These are phyloP conservation scores for Crepidodera aurea DNA, from an alignment of 2,888 invertebrate genomes.

Conservation along the genomic window DNA sequence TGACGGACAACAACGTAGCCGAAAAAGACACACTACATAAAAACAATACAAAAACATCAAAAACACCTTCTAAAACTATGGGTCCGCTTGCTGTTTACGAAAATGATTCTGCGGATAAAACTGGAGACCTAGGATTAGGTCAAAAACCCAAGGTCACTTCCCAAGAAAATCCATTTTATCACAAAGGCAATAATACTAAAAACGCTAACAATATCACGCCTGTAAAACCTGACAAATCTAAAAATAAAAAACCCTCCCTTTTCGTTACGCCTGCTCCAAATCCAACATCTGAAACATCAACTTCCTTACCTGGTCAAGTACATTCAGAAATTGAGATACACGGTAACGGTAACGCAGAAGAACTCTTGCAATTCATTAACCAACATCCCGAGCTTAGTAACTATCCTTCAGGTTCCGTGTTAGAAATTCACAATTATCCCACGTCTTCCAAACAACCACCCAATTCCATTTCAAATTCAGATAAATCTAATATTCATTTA, in stretches of 20 bases:
- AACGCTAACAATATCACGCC: conserved; percentile 52
- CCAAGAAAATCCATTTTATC: conserved; percentile 51
- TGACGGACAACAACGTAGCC: conserved; percentile 44
- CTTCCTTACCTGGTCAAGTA: conserved; percentile 27
- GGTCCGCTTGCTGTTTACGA: conserved; percentile 57
- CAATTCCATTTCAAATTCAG: conserved; percentile 22
- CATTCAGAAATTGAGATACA: conserved; percentile 49
- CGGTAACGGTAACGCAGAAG: conserved; percentile 55
- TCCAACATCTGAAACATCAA: conserved; percentile 26
- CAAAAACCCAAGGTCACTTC: conserved; percentile 38
- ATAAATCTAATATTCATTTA: conserved; percentile 40
- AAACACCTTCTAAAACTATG: conserved; percentile 55
- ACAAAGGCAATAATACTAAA: conserved; percentile 33
- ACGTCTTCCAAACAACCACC: conserved; percentile 27
- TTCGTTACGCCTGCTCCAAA: conserved; percentile 47
- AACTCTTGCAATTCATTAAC: conserved; percentile 58
- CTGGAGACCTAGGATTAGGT: conserved; percentile 31
- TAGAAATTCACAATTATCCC: conserved; percentile 57
- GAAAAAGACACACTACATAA: conserved; percentile 44
- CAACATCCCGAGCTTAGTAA: conserved; percentile 60
- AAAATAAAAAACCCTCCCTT: conserved; percentile 39
- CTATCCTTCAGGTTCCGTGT: conserved; percentile 59
- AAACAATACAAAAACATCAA: conserved; percentile 44
- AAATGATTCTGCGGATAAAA: conserved; percentile 47
- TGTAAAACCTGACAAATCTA: conserved; percentile 55